These are phyloP conservation scores for Gymnogyps californianus DNA, from an alignment of 2,113 vertebrate species.

Conservation along the genomic window DNA sequence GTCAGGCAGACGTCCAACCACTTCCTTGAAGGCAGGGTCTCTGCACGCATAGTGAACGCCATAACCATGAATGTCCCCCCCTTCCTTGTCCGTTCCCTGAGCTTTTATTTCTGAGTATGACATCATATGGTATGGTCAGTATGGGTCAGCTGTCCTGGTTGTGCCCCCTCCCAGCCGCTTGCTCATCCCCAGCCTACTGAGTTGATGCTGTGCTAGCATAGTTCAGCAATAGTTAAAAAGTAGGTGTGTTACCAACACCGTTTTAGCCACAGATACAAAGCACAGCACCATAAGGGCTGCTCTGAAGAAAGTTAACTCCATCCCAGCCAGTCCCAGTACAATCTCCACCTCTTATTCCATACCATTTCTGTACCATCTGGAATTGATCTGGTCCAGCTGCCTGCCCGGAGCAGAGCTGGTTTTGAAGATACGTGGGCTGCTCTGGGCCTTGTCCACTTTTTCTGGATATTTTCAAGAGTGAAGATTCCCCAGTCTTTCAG, in stretches of 20 bases:
- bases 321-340: neutral
- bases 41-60: accelerated
- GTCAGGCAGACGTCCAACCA: neutral
- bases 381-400: neutral
- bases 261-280: neutral
- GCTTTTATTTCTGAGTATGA: neutral
- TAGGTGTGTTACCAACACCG: accelerated
- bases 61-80: accelerated
- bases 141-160: neutral
- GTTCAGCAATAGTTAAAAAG: neutral
- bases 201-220: neutral
- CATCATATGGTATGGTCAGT: neutral
- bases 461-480: neutral
- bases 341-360: neutral
- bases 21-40: neutral
- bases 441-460: neutral
- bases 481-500: neutral
- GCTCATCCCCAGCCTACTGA: neutral
- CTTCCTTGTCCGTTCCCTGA: neutral
- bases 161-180: neutral
- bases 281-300: neutral
- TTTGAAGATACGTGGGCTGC: neutral
- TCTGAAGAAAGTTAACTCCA: neutral
- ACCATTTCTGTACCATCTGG: neutral
- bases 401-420: neutral